Conservation (phyloP, 2,113 vertebrate species). For the Myodes glareolus region DNA sequence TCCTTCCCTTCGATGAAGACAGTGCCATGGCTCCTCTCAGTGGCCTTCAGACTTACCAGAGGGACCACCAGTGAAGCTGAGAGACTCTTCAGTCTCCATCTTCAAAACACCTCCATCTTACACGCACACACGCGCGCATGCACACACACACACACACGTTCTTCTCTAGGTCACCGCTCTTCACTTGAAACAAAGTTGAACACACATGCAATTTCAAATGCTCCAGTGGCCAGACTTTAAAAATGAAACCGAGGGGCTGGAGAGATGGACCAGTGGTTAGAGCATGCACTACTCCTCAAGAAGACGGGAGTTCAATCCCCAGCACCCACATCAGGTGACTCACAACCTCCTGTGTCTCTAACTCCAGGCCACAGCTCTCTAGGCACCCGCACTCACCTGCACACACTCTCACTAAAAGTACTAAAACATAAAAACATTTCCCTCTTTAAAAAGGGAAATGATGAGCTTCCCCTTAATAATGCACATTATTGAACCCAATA, state of each 20-base stretch:
- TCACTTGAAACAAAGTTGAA: not conserved
- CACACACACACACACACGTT: not conserved
- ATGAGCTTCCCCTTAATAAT: not conserved
- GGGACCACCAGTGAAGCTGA: not conserved
- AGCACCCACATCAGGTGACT: not conserved
- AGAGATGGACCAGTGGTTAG: not conserved
- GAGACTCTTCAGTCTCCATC: not conserved
- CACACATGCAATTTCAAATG: not conserved
- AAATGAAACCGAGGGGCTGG: not conserved
- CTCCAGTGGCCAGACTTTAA: not conserved
- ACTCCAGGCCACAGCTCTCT: not conserved
- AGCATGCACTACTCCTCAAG: not conserved
- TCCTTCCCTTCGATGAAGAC: not conserved
- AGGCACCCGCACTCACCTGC: not conserved
- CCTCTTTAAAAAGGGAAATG: not conserved
- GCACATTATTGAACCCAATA: not conserved
- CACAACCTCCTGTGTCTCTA: not conserved
- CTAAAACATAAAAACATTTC: not conserved
- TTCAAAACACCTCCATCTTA: not conserved
- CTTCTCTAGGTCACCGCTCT: not conserved
- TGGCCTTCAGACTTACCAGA: not conserved
- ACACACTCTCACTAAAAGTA: not conserved
- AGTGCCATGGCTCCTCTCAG: not conserved
- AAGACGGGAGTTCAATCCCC: not conserved
- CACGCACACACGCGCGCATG: rapidly evolving